A percentile compares a stretch with the other conserved stretches of the same genome.
These are phyloP conservation scores for Leptodactylus fuscus DNA, from an alignment of 2,113 vertebrate species.

Conservation along the genomic window DNA sequence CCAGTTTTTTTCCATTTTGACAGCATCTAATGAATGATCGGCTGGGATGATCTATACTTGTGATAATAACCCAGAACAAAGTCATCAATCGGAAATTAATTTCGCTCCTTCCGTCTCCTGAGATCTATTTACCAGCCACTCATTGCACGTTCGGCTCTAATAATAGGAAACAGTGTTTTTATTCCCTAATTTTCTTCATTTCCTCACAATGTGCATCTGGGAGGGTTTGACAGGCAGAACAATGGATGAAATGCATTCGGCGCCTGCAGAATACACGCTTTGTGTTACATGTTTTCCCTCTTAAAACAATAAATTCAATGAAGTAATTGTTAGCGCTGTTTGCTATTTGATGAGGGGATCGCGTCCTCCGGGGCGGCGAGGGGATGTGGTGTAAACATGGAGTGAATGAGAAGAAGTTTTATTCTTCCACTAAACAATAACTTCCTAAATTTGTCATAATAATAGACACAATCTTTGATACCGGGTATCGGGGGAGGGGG, in stretches of 20 bases:
- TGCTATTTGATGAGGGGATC: neutral
- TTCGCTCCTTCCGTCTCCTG: conserved; percentile 37
- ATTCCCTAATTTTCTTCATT: conserved; percentile 37
- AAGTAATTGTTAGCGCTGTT: conserved; percentile 2
- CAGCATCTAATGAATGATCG: no score
- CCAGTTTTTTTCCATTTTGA: no score
- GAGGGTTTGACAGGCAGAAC: conserved; percentile 1
- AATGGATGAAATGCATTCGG: conserved; percentile 13
- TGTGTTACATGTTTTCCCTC: conserved; percentile 5
- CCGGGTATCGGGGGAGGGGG: neutral
- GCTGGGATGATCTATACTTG: conserved; percentile 3
- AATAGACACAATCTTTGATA: neutral
- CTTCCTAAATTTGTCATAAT: neutral
- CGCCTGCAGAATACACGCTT: conserved; percentile 4
- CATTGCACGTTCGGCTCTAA: neutral
- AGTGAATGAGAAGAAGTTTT: neutral
- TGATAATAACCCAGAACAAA: conserved; percentile 35
- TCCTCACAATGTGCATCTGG: conserved; percentile 31
- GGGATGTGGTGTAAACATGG: neutral
- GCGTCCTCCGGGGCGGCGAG: neutral
- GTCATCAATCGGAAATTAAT: conserved; percentile 56
- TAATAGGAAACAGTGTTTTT: conserved; percentile 42
- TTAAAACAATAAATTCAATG: conserved; percentile 30
- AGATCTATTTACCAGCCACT: conserved; percentile 46
- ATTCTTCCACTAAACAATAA: neutral